Evolutionary conservation across 2,888 invertebrate species (phyloP), one percentile per base, ranked within the genome.

Genomic region (Penaeus monodon): DNA sequence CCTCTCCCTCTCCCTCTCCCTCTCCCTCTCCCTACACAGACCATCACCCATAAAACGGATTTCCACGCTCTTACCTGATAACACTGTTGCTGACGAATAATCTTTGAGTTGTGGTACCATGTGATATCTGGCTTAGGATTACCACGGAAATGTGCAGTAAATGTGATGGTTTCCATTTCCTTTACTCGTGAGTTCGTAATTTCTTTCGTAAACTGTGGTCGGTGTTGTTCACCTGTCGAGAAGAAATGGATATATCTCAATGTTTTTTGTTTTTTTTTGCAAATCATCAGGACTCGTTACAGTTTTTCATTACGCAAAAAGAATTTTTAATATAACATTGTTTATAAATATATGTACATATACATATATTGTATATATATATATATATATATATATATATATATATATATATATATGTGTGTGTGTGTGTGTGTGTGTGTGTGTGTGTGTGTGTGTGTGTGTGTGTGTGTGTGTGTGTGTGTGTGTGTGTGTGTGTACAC

Each of bases 101-200:
- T 65, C 38, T 86, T 84, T 27, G 86, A 84, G 64, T 88, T 84
- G 74, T 89, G 89, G 49, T 88, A 88, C 89, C 89, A 89, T 17
- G 88, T 79, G 74, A 89, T 89, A 73, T 89, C 89, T 64, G 89
- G 89, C 80, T 89, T 89, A 22, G 89, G 89, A 73, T 89, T 89
- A 82, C 89, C 88, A 33, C 77, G 74, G 78, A 89, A 89, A n/a
- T 88, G 73, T 63, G 88, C 81, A 17, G 88, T 89, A 49, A 89
- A 85, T 64, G 88, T 86, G 49, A 88, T 81, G 74, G 86, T 89
- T 73, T 88, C 89, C 89, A 89, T 89, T 84, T 89, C 89, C 81
- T 80, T 86, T 79, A 88, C 84, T 76, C 83, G 84, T 68, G 88
- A 84, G 80, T 85, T 68, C 38, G 68, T 81, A 73, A 89, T 80